Percentiles rank a stretch among this genome's conserved stretches.
These are phyloP conservation scores for Dendronephthya gigantea DNA, from an alignment of 64 coral and sea anemone species.

Conservation along the genomic window DNA sequence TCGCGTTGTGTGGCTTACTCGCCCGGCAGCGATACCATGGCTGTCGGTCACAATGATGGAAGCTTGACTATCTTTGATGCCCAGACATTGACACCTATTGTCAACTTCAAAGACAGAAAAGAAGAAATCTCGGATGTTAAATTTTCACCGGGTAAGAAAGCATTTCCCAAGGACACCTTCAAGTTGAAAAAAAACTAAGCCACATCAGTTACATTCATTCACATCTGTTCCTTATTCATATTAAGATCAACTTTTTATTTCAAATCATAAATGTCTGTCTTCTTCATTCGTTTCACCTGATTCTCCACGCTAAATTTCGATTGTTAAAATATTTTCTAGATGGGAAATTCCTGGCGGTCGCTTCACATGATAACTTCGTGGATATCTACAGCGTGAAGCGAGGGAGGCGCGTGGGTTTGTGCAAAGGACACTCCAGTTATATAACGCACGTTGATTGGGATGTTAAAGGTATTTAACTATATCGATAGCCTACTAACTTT, in stretches of 20 bases:
- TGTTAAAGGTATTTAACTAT: constrained; percentile 44
- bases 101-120: constrained; percentile 76
- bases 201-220: too few species aligned
- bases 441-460: constrained; percentile 99
- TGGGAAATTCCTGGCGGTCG: constrained; percentile 91
- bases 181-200: too few species aligned
- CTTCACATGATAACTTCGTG: constrained; percentile 90
- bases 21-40: constrained; percentile 58
- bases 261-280: neutral
- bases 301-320: too few species aligned
- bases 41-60: constrained; percentile 92
- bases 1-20: constrained; percentile 84
- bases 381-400: constrained; percentile 94
- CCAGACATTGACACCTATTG: constrained; percentile 56
- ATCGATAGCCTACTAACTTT: too few species aligned
- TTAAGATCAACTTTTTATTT: neutral
- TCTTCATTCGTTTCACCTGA: too few species aligned
- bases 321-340: constrained; percentile 28
- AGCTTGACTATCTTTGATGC: constrained; percentile 74
- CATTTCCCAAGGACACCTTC: neutral
- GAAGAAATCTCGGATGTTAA: constrained; percentile 86
- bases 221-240: too few species aligned
- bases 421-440: constrained; percentile 91
- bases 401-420: constrained; percentile 69
- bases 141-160: constrained; percentile 74